These are phyloP conservation scores for Gasterosteus aculeatus DNA, from an alignment of 2,113 vertebrate genomes.

Conservation along the genomic window DNA sequence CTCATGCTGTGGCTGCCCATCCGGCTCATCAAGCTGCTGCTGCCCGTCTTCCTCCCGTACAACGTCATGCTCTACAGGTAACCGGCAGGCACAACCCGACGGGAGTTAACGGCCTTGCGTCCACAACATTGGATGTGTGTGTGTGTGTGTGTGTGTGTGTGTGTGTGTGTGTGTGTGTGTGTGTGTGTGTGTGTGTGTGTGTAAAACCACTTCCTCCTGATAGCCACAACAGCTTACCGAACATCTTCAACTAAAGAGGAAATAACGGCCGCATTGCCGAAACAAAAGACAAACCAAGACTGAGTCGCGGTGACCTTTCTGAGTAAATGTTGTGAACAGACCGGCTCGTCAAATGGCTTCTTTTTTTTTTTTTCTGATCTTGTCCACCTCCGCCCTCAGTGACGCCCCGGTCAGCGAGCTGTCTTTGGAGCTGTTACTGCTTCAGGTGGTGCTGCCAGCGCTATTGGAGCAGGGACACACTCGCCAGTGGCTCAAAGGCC, in stretches of 20 bases:
- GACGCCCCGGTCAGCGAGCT: constrained; percentile 99
- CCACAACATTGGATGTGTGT: not conserved
- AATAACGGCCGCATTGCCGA: not conserved
- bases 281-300: not conserved
- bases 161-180: too few relatives aligned
- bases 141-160: too few relatives aligned
- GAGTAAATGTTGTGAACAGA: not conserved
- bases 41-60: constrained; percentile 95
- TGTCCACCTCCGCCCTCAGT: constrained; percentile 74
- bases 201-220: constrained; percentile 1
- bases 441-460: constrained; percentile 98
- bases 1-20: constrained; percentile 99
- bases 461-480: constrained; percentile 97
- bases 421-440: constrained; percentile 94
- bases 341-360: not conserved
- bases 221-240: not conserved
- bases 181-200: not conserved
- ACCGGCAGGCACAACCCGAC: constrained; percentile 3
- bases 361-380: constrained; percentile 14
- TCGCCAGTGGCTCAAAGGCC: constrained; percentile 97
- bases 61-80: constrained; percentile 99
- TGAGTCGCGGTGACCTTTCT: not conserved
- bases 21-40: constrained; percentile 93
- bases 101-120: not conserved
- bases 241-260: not conserved